Evolutionary conservation across 2,888 invertebrate species (phyloP).

Genomic region (Siphonodentalium dalli): DNA sequence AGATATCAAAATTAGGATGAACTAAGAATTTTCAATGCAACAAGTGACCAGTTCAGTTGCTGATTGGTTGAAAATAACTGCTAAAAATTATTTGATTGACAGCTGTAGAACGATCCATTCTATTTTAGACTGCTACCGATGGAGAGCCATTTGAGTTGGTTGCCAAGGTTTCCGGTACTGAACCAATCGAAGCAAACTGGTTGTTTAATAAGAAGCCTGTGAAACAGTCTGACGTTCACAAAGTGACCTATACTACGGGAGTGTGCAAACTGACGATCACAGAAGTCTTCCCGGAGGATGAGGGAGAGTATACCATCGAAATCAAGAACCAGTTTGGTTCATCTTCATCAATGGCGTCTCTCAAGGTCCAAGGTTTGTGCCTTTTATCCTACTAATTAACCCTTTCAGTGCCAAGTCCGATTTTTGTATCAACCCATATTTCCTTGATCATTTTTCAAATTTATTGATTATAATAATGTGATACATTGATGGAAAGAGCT

Average conservation of each 20-base stretch:
- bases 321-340: constrained; percentile 57
- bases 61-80: no score
- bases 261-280: constrained; percentile 75
- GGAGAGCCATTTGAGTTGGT: constrained; percentile 55
- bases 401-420: no score
- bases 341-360: constrained; percentile 43
- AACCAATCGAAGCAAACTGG: constrained; percentile 58
- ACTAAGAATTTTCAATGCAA: no score
- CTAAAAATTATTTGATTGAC: neutral
- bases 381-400: no score
- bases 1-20: no score
- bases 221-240: constrained; percentile 78
- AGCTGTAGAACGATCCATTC: constrained; percentile 3
- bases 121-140: constrained; percentile 47
- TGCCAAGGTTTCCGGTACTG: constrained; percentile 57
- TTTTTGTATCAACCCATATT: no score
- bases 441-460: no score
- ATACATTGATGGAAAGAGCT: no score
- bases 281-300: constrained; percentile 76
- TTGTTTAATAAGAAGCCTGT: constrained; percentile 73
- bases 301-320: constrained; percentile 83
- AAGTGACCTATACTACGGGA: constrained; percentile 69
- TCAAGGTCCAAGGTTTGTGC: constrained; percentile 57
- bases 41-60: no score
- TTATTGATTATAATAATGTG: no score